Evolutionary conservation across 2,113 vertebrate genomes (phyloP).

Genomic region (Himantopus leucocephalus): DNA sequence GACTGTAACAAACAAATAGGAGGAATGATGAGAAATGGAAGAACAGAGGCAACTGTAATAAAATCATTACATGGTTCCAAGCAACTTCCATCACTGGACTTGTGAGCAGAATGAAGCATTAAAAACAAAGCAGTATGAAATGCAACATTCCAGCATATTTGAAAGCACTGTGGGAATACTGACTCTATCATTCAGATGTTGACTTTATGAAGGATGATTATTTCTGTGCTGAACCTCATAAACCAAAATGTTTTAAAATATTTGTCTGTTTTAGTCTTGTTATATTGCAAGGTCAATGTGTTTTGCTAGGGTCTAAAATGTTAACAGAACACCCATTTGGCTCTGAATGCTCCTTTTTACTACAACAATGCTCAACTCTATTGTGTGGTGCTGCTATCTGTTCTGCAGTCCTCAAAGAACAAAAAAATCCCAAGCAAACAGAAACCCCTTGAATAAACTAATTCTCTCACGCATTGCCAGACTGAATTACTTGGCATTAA

Average conservation of each 20-base stretch:
- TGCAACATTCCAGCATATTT: not conserved
- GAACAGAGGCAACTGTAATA: not conserved
- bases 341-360: not conserved
- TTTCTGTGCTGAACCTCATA: not conserved
- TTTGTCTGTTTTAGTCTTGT: not conserved
- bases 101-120: not conserved
- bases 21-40: not conserved
- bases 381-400: not conserved
- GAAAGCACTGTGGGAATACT: not conserved
- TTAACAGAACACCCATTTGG: not conserved
- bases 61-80: slow-evolving; percentile 5
- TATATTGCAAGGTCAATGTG: not conserved
- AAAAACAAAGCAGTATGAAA: slow-evolving; percentile 3
- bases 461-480: not conserved
- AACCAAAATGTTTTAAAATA: not conserved
- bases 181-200: not conserved
- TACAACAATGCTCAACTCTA: not conserved
- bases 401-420: not conserved
- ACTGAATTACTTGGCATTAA: not conserved
- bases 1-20: slow-evolving; percentile 17
- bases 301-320: not conserved
- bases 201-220: not conserved
- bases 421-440: not conserved
- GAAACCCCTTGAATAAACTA: not conserved
- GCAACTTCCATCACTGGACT: not conserved